Evolutionary conservation across 1,140 invertebrate genomes (phyloP), one percentile per base, ranked within the genome.

Genomic region (Drosophila bifasciata): DNA sequence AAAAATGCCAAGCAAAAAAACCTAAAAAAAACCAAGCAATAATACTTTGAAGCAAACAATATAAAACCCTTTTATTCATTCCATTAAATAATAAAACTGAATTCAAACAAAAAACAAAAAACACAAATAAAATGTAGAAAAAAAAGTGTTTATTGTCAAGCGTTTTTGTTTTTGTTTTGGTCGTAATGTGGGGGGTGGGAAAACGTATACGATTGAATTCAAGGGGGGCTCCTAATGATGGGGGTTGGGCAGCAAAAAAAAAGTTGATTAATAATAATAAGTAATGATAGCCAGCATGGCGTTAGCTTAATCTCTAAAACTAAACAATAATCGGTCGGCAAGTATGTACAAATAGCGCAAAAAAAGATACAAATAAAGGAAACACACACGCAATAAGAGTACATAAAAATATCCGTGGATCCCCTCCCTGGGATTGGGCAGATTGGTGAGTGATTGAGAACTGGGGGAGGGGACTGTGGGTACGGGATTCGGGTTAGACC

Each of bases 401-500:
- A 21, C 4, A 3, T 21, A 2, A 0, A 44, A 48, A 36, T 50
- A 40, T 32, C n/a, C n/a, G n/a, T n/a, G n/a, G n/a, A n/a, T n/a
- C n/a, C n/a, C n/a, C 16, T 17, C 19, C 45, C 28, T 32, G 60
- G 51, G 9, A 25, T 11, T 28, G 49, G n/a, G 8, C n/a, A 2
- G 32, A 32, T 11, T 36, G 41, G 19, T 21, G 19, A 21, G 19
- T 21, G 19, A 21, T 21, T 21, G 19, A 0, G 19, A 3, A 3
- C 3, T 21, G 19, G 19, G 7, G 7, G 3, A n/a, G 25, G 17
- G 3, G 32, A 13, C 5, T 39, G 41, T 9, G 9, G 3, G 25
- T 3, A 5, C 17, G 3, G 15, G 39, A 16, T 41, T 17, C 19
- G 51, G 28, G 8, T 76, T 64, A 95, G 68, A 95, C 94, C 76